Evolutionary conservation across 2,888 invertebrate species (phyloP).

Genomic region (Oligia latruncula): DNA sequence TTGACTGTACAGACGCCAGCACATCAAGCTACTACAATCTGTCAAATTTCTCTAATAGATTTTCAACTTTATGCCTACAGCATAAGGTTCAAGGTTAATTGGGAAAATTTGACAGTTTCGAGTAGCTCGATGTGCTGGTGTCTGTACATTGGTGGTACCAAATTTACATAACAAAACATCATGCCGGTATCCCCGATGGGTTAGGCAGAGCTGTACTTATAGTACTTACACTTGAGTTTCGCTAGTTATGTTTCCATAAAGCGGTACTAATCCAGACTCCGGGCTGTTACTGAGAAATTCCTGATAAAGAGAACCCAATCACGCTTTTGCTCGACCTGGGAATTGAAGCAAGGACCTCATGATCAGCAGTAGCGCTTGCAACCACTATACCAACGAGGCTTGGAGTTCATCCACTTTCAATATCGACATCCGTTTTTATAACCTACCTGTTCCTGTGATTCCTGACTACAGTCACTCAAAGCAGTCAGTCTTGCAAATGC

Average conservation of each 20-base stretch:
- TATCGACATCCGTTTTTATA: background rate
- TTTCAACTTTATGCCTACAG: no score
- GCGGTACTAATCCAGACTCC: background rate
- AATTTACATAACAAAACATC: background rate
- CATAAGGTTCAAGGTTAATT: no score
- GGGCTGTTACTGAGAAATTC: no score
- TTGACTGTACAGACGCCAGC: no score
- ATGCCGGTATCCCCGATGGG: background rate
- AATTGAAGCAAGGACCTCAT: background rate
- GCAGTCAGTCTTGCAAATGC: background rate
- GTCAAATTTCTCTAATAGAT: no score
- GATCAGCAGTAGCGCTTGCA: background rate
- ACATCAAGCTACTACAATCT: no score
- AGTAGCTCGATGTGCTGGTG: no score
- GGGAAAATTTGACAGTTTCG: no score
- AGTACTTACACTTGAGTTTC: background rate
- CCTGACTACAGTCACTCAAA: no score
- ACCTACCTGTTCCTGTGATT: background rate
- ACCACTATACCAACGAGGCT: background rate
- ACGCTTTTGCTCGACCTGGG: background rate
- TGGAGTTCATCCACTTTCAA: background rate
- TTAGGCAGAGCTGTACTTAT: background rate
- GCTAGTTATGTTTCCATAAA: background rate
- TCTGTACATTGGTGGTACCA: background rate
- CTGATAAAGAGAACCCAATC: background rate